Percentiles rank a stretch among this genome's conserved stretches.
These are phyloP conservation scores for Panurus biarmicus DNA, from an alignment of 2,113 vertebrate species.

Conservation along the genomic window DNA sequence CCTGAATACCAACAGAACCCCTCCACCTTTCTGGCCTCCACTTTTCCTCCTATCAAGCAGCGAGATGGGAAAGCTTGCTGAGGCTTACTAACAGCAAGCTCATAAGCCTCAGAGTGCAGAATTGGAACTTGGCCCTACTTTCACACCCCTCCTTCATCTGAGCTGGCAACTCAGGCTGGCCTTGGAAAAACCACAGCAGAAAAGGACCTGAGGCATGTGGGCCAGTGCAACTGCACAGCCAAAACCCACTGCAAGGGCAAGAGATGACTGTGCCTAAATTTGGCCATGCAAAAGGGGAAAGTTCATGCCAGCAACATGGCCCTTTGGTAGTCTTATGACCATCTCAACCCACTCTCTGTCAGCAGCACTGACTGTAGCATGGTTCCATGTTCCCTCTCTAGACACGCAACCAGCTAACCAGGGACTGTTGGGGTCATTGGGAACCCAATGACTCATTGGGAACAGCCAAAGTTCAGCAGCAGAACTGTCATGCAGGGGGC, in stretches of 20 bases:
- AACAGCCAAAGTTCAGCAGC: neutral
- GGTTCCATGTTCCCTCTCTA: neutral
- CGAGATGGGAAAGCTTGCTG: neutral
- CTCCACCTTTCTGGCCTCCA: neutral
- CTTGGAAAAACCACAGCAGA: neutral
- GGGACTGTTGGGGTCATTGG: neutral
- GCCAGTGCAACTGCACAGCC: neutral
- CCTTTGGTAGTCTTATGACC: neutral
- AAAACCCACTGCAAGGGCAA: neutral
- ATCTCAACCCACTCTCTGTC: neutral
- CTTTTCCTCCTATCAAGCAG: neutral
- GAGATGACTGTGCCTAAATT: neutral
- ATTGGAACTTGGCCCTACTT: neutral
- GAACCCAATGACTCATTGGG: too few relatives aligned
- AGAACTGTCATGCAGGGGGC: neutral
- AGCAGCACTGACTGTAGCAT: neutral
- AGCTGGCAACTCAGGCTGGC: neutral
- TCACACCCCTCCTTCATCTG: neutral
- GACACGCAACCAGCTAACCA: neutral
- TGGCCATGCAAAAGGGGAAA: neutral
- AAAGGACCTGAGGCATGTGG: neutral
- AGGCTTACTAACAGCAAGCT: accelerated
- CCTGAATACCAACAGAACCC: neutral
- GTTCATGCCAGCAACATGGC: neutral
- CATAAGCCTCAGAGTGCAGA: neutral